Evolutionary conservation across 2,797 vertebrate genomes (phyloP), one percentile per base, ranked within the genome.

Genomic region (Melanotaenia parkinsoni): DNA sequence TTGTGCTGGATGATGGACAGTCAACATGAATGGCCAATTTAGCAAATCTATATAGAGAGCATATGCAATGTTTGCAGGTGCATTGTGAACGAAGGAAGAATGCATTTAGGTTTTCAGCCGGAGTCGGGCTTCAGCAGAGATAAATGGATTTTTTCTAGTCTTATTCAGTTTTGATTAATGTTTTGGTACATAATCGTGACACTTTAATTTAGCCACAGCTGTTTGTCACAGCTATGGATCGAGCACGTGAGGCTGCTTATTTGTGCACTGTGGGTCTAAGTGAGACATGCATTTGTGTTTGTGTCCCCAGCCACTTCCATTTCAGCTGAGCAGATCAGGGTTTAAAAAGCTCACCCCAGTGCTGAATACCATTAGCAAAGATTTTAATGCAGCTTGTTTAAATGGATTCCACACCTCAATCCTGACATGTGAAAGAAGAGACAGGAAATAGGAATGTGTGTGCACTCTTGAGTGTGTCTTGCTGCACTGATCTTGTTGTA

Each of bases 361-460:
- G 54, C 72, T 80, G 85, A 91, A 90, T 84, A 62, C 53, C 56
- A 89, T 92, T 82, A 86, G 81, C 84, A 89, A 91, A 81, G 68
- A 91, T 91, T 87, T 88, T 58, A 86, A 89, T 89, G 75, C 71
- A 7, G 62, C 79, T 87, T 62, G 22, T 67, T 33, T 76, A 74
- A 91, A 84, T 76, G 50, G 74, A 77, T 86, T 82, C 72, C 57
- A 84, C 63, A 81, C 81, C 79, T 83, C 71, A n/a, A 51, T 67
- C 37, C 70, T 32, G 58, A 73, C 66, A 61, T 69, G 61, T 54
- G 58, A 22, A 43, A 53, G 54, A 58, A 79, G 33, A 60, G 62
- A 72, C 75, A 69, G 71, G 78, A 80, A 84, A 72, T 67, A 40
- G 22, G 73, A 53, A 47, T 64, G 58, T 62, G 54, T 63, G 37